These are phyloP conservation scores for Actinia equina DNA, from an alignment of 64 coral and sea anemone genomes.

Conservation along the genomic window DNA sequence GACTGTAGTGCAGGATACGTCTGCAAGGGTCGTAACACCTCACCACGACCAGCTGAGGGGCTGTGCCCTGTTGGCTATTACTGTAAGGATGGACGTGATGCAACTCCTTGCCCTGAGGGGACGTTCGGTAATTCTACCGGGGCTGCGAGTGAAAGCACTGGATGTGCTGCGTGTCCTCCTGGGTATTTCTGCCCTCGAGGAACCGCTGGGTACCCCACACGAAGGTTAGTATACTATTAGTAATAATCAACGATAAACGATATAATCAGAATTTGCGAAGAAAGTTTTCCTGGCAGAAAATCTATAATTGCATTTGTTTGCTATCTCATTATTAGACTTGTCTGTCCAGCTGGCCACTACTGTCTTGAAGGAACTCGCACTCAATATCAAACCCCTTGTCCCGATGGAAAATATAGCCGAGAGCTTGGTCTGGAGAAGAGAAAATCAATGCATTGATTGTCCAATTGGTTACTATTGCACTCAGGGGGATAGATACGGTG, in stretches of 20 bases:
- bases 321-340: conserved; percentile 35
- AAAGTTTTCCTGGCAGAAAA: too few relatives aligned
- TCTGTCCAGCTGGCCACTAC: conserved; percentile 74
- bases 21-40: conserved; percentile 70
- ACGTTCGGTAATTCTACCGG: conserved; percentile 88
- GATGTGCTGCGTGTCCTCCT: conserved; percentile 80
- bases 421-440: conserved; percentile 67
- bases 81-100: conserved; percentile 72
- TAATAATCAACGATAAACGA: too few relatives aligned
- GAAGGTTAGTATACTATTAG: conserved; percentile 37
- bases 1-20: conserved; percentile 66
- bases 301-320: neutral
- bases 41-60: conserved; percentile 53
- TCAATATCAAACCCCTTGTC: conserved; percentile 68
- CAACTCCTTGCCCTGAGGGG: conserved; percentile 69
- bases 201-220: conserved; percentile 78
- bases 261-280: too few relatives aligned
- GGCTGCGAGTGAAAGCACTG: conserved; percentile 47
- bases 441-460: conserved; percentile 68
- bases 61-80: conserved; percentile 77
- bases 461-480: conserved; percentile 71
- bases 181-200: conserved; percentile 85
- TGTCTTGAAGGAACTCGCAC: conserved; percentile 67
- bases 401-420: conserved; percentile 47
- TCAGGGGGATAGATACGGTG: conserved; percentile 61